Conservation (phyloP, 2,113 vertebrate genomes). For the Daubentonia madagascariensis region DNA sequence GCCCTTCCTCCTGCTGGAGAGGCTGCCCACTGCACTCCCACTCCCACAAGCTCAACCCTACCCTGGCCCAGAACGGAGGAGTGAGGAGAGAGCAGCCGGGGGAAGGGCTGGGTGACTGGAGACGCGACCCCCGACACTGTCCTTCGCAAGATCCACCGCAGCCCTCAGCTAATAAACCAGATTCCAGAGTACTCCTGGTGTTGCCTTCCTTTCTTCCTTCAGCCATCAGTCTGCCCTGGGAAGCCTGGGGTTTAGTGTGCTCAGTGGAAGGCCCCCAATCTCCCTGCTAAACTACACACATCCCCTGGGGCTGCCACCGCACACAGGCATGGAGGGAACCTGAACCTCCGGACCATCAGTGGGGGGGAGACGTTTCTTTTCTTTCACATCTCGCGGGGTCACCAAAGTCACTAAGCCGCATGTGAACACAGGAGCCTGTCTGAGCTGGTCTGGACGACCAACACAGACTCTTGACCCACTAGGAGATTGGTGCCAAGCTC, state of each 20-base stretch:
- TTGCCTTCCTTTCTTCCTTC: not conserved
- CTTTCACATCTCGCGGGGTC: not conserved
- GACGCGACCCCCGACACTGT: not conserved
- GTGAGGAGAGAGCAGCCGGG: not conserved
- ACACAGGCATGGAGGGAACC: not conserved
- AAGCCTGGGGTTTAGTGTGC: not conserved
- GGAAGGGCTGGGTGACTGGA: not conserved
- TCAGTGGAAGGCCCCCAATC: not conserved
- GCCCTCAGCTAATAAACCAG: conserved; percentile 63
- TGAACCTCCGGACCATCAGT: not conserved
- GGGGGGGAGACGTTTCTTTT: not conserved
- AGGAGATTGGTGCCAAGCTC: no score
- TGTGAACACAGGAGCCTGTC: not conserved
- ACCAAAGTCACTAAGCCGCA: not conserved
- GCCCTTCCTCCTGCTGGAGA: not conserved
- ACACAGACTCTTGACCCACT: not conserved
- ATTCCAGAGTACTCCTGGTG: not conserved
- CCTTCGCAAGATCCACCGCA: not conserved
- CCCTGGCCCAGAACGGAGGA: not conserved
- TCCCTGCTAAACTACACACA: not conserved
- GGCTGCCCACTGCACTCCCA: rapidly evolving
- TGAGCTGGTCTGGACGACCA: not conserved
- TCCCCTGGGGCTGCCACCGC: not conserved
- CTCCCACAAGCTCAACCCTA: not conserved
- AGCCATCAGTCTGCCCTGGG: not conserved